Evolutionary conservation across 1,140 invertebrate species (phyloP).

Genomic region (Cydia amplana): DNA sequence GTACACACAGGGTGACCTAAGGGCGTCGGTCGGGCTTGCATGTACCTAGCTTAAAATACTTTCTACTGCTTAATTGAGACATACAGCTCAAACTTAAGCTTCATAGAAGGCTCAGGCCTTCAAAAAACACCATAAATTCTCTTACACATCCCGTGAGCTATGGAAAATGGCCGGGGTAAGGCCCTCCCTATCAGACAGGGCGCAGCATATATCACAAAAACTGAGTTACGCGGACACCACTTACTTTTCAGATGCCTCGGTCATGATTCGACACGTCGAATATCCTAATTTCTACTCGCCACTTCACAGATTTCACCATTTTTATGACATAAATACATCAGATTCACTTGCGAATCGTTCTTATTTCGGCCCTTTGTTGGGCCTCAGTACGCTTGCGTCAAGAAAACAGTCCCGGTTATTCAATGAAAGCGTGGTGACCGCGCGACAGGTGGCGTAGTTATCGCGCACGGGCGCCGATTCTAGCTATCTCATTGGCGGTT

Average conservation of each 20-base stretch:
- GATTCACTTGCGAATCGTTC: conserved; percentile 74
- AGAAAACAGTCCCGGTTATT: conserved; percentile 73
- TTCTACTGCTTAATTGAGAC: conserved; percentile 33
- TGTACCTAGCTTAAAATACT: conserved; percentile 42
- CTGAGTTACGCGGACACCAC: conserved; percentile 64
- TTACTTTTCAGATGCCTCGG: conserved; percentile 88
- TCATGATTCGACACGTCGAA: conserved; percentile 86
- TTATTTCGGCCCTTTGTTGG: conserved; percentile 78
- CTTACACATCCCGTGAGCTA: conserved; percentile 55
- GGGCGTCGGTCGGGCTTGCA: conserved; percentile 66
- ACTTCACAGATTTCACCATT: conserved; percentile 85
- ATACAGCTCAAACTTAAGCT: conserved; percentile 34
- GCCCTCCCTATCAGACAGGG: conserved; percentile 71
- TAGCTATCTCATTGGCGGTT: conserved; percentile 51
- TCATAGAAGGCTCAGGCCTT: conserved; percentile 23
- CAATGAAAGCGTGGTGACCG: conserved; percentile 67
- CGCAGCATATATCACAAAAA: conserved; percentile 60
- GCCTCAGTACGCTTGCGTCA: conserved; percentile 76
- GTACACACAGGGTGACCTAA: conserved; percentile 60
- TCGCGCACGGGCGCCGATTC: conserved; percentile 54
- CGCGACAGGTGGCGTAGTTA: conserved; percentile 70
- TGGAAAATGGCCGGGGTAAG: conserved; percentile 75
- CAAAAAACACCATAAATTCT: conserved; percentile 50
- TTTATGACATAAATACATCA: conserved; percentile 85
- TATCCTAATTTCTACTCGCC: conserved; percentile 85